These are phyloP conservation scores for Dromas ardeola DNA, from an alignment of 2,113 vertebrate genomes.

Conservation along the genomic window DNA sequence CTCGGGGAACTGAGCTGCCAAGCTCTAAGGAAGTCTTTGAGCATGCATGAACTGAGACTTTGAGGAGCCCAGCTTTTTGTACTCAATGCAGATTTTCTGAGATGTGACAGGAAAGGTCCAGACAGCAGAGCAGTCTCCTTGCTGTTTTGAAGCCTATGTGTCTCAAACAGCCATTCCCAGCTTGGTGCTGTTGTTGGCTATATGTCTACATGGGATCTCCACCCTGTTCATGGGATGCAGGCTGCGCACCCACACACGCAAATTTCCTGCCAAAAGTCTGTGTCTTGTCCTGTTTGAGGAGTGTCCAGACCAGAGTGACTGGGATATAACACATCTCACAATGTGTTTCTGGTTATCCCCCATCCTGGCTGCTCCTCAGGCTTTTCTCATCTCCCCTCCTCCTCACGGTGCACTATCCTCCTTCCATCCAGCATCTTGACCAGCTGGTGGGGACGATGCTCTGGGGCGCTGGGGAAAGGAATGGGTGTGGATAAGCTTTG, in stretches of 20 bases:
- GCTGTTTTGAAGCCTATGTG: background rate
- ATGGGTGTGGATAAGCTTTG: background rate
- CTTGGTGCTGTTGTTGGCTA: background rate
- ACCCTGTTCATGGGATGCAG: background rate
- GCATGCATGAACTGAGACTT: background rate
- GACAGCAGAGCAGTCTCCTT: background rate
- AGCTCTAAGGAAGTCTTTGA: background rate
- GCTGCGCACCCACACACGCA: accelerated
- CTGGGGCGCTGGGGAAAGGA: background rate
- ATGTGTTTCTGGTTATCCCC: background rate
- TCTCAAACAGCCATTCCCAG: background rate
- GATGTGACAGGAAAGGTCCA: background rate
- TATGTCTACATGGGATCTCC: background rate
- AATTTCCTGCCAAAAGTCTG: background rate
- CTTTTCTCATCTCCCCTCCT: background rate
- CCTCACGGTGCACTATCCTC: background rate
- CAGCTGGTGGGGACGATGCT: background rate
- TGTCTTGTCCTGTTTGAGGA: background rate
- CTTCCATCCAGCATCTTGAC: background rate
- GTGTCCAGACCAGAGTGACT: background rate
- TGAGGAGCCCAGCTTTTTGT: background rate
- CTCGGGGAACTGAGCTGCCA: background rate
- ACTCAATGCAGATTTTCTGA: background rate
- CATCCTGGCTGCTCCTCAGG: too few species aligned
- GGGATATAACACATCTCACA: background rate